Conservation (phyloP, 1,140 invertebrate genomes). For the Cotesia typhae region DNA sequence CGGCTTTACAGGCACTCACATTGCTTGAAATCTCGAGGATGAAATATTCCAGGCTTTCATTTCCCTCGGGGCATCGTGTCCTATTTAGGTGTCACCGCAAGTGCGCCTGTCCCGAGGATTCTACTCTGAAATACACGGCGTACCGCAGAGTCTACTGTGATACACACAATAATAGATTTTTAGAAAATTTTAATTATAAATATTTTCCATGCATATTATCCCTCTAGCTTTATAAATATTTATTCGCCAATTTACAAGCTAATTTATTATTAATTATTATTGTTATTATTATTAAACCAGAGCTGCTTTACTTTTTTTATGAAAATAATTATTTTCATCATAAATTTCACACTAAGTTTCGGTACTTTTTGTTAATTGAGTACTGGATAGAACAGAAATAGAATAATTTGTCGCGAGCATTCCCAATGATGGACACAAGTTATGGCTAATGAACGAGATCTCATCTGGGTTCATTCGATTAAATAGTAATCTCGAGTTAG, state of each 20-base stretch:
- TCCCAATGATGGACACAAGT: constrained; percentile 25
- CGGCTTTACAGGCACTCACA: constrained; percentile 21
- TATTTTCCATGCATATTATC: too few species aligned
- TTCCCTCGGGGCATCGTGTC: constrained; percentile 9
- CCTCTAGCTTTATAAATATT: too few species aligned
- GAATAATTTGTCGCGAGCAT: background rate
- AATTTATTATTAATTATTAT: too few species aligned
- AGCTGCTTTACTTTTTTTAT: too few species aligned
- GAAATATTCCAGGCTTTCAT: constrained; percentile 16
- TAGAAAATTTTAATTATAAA: too few species aligned
- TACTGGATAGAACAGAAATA: background rate
- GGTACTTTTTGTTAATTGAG: background rate
- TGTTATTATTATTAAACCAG: too few species aligned
- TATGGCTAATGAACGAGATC: constrained; percentile 35
- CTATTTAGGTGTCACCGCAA: constrained; percentile 12
- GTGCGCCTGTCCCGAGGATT: background rate
- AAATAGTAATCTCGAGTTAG: constrained; percentile 35
- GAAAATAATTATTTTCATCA: background rate
- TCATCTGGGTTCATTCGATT: constrained; percentile 37
- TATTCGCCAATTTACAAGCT: too few species aligned
- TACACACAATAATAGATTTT: too few species aligned
- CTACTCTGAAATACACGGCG: background rate
- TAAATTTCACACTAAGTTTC: too few species aligned
- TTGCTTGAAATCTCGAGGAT: constrained; percentile 16
- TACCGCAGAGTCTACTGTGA: too few species aligned